A percentile compares a stretch with the other conserved stretches of the same genome.
Evolutionary conservation across 35 echinoderm and acorn worm species (phyloP).

Genomic region (Heliocidaris tuberculata): DNA sequence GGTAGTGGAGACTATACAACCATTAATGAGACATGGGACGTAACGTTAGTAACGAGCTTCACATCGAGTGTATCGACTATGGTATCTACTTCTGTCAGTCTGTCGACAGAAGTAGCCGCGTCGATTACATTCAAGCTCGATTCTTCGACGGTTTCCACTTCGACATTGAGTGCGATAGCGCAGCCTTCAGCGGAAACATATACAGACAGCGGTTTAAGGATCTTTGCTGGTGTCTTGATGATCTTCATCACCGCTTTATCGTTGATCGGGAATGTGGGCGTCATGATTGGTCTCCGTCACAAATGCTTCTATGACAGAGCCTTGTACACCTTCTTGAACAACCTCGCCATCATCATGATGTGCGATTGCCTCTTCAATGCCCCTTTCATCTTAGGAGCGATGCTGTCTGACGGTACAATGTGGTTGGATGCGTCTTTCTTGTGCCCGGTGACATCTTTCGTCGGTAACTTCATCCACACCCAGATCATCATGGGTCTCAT

Average conservation of each 20-base stretch:
- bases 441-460: background rate
- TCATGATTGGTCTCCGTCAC: slow-evolving; percentile 1
- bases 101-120: background rate
- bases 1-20: slow-evolving; percentile 10
- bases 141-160: background rate
- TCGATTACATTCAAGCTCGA: background rate
- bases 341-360: slow-evolving; percentile 17
- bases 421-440: slow-evolving; percentile 18
- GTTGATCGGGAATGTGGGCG: slow-evolving; percentile 21
- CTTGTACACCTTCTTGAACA: slow-evolving; percentile 28
- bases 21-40: background rate
- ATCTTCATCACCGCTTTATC: background rate
- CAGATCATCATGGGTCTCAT: slow-evolving; percentile 21
- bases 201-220: background rate
- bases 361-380: slow-evolving; percentile 37
- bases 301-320: slow-evolving; percentile 19
- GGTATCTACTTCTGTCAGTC: background rate
- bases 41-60: background rate
- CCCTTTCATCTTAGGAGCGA: slow-evolving; percentile 6
- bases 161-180: background rate
- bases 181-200: background rate
- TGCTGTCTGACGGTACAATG: slow-evolving; percentile 16
- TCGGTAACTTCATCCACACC: slow-evolving; percentile 21
- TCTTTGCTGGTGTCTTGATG: slow-evolving; percentile 20
- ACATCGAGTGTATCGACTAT: background rate